Base-by-base conservation (phyloP, 2,888 invertebrate species). In the Chironomus tentans region DNA sequence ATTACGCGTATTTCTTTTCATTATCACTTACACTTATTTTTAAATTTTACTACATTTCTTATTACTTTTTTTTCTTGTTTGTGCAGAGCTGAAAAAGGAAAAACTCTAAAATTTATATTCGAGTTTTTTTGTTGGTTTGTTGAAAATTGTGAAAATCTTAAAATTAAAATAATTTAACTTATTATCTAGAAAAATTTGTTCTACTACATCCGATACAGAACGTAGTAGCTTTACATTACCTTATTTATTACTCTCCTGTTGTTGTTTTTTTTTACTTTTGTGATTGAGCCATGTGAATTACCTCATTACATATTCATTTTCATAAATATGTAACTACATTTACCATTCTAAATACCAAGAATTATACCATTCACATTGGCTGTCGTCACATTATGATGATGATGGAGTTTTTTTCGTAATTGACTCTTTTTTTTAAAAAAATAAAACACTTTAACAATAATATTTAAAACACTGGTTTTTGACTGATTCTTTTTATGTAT, bases 151-250 rank as follows among this genome's bases (percentile, higher is more conserved):
- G n/a, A 3, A 2, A 12, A 61, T 38, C 61, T 72, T 72, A 72
- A 72, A 15, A 38, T 18, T 62, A 28, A 4, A 4, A 5, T 72
- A 72, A 12, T 62, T 72, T 28, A 18, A 28, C 15, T 28, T 56
- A 56, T 7, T n/a, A 2, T 56, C 56, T 56, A 56, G n/a, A 65
- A 21, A 18, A 24, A 65, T 24, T 18, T 47, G 21, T 68, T 68
- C 74, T 62, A 28, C 74, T 74, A 62, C 74, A 74, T 74, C 74
- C 74, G 74, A 74, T 74, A 74, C 74, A 74, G 74, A 74, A 28
- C 65, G 68, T 62, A 74, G 48, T 61, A 74, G 74, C 47, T 18
- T 68, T 74, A 74, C 65, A 65, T 21, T 22, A 24, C 65, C n/a
- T 56, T n/a, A n/a, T 50, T n/a, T n/a, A 15, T 56, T 5, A 18